phyloP scores from a whole-genome alignment of 1,140 invertebrate species.

The Cydia amplana region DNA sequence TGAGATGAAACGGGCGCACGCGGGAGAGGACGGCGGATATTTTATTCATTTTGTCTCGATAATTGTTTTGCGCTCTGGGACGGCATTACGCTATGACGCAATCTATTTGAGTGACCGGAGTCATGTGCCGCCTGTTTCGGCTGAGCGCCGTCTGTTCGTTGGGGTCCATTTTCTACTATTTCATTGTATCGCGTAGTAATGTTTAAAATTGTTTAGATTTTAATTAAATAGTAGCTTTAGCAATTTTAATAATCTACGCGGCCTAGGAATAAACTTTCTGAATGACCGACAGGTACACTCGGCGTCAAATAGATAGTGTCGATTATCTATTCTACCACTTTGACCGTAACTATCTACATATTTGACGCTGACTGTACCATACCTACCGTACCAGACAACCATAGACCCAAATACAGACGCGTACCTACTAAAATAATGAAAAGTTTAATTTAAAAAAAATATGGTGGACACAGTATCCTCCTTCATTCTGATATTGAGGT shows the following conservation, averaged over 20 bases:
- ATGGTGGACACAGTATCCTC: too few species aligned
- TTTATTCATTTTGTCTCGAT: slow-evolving; percentile 69
- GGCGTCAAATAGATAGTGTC: too few species aligned
- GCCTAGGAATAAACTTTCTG: too few species aligned
- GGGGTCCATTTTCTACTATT: slow-evolving; percentile 51
- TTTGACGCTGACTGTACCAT: too few species aligned
- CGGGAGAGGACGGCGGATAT: slow-evolving; percentile 53
- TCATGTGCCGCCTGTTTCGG: slow-evolving; percentile 53
- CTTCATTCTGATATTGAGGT: neutral
- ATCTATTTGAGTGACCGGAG: slow-evolving; percentile 70
- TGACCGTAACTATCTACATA: too few species aligned
- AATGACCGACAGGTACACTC: too few species aligned
- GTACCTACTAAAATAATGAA: too few species aligned
- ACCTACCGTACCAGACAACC: too few species aligned
- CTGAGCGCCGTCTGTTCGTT: slow-evolving; percentile 34
- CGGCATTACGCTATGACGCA: slow-evolving; percentile 65
- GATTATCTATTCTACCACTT: too few species aligned
- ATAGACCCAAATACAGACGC: too few species aligned
- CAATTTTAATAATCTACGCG: neutral
- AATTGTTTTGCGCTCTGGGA: slow-evolving; percentile 67
- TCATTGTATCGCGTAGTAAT: slow-evolving; percentile 19
- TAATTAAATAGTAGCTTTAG: neutral
- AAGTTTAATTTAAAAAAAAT: too few species aligned
- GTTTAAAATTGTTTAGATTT: neutral
- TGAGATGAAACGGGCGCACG: slow-evolving; percentile 50